Conservation (phyloP, 2,797 vertebrate genomes). For the Cyclura pinguis region DNA sequence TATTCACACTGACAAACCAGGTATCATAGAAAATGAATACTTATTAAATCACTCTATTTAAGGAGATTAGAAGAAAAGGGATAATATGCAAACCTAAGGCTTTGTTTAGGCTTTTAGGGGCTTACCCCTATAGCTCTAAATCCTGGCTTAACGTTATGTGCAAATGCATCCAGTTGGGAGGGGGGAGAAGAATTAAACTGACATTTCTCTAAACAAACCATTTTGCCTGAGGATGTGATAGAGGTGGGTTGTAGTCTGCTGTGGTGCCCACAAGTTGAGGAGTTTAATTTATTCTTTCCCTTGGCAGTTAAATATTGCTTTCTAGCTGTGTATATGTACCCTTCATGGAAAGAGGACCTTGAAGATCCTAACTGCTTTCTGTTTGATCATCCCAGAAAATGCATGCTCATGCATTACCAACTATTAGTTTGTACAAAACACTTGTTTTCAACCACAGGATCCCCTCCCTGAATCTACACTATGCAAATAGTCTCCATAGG, state of each 20-base stretch:
- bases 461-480: no score
- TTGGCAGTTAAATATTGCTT: not conserved
- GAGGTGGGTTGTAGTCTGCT: conserved; percentile 36
- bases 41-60: not conserved
- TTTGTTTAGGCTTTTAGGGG: not conserved
- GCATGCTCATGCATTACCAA: not conserved
- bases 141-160: not conserved
- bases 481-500: not conserved
- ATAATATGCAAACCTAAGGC: not conserved
- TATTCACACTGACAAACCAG: not conserved
- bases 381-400: not conserved
- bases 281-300: not conserved
- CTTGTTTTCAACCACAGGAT: not conserved
- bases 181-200: conserved; percentile 2
- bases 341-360: not conserved
- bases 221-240: not conserved
- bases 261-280: conserved; percentile 20
- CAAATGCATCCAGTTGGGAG: conserved; percentile 18
- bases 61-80: not conserved
- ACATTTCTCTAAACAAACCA: not conserved
- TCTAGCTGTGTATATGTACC: not conserved
- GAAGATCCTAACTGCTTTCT: not conserved
- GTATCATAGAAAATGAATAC: not conserved
- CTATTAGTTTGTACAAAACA: not conserved
- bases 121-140: no score